phyloP scores from a whole-genome alignment of 2,888 invertebrate genomes.

The Diabrotica balteata region DNA sequence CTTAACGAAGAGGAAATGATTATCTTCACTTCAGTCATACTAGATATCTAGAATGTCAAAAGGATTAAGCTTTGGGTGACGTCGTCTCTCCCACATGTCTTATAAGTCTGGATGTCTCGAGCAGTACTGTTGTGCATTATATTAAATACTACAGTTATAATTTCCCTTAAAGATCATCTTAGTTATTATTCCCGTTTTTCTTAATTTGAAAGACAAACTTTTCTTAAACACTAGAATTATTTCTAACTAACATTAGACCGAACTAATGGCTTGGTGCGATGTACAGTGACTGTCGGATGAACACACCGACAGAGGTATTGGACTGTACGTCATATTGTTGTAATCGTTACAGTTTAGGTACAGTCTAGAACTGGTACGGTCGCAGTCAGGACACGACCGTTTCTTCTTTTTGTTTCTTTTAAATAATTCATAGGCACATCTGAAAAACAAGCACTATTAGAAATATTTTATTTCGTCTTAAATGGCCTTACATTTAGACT shows the following conservation, averaged over 20 bases:
- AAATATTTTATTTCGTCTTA: too few species aligned
- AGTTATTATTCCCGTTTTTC: constrained; percentile 1
- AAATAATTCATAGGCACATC: constrained; percentile 74
- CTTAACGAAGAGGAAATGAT: too few species aligned
- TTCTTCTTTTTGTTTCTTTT: constrained; percentile 68
- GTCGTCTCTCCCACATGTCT: too few species aligned
- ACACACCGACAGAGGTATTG: constrained; percentile 57
- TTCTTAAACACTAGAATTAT: background rate
- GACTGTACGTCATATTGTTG: constrained; percentile 61
- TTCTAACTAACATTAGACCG: constrained; percentile 57
- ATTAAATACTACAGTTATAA: too few species aligned
- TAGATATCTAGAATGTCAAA: too few species aligned
- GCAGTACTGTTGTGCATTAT: too few species aligned
- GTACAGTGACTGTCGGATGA: constrained; percentile 59
- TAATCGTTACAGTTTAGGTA: constrained; percentile 64
- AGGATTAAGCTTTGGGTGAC: too few species aligned
- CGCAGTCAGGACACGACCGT: constrained; percentile 75
- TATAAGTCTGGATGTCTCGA: too few species aligned
- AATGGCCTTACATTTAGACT: too few species aligned
- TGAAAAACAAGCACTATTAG: constrained; percentile 42
- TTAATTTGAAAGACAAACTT: constrained; percentile 2
- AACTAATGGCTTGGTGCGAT: constrained; percentile 65
- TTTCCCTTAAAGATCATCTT: too few species aligned
- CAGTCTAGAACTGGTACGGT: constrained; percentile 70
- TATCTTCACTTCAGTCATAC: too few species aligned